Base-by-base conservation (phyloP, 2,888 invertebrate species). In the Nudaria mundana region DNA sequence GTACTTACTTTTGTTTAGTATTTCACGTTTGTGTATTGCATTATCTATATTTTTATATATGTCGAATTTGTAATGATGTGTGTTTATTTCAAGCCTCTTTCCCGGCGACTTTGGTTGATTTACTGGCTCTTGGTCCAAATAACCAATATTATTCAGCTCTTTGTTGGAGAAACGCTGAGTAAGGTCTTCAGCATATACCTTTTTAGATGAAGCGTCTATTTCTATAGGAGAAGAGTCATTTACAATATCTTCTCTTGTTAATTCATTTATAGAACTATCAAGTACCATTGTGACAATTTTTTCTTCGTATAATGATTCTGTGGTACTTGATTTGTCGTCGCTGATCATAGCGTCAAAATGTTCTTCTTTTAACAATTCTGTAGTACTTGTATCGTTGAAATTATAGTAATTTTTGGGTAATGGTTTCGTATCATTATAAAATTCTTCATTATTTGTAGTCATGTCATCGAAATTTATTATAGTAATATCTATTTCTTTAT, bases 41-140 rank as follows among this genome's bases (percentile, higher is more conserved):
- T 22, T 15, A 2, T 32, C 32, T 2, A 6, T 22, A 5, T 15
- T 32, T 11, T 16, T 4, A 56, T 52, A 30, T 34, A 68, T 44
- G n/a, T 71, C 69, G 16, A 66, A 71, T 31, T 64, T 67, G 8
- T 62, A 66, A 24, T 59, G 64, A 3, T 66, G 59, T 4, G 66
- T 57, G 12, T 53, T 63, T 3, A 70, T 65, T 18, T 52, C 56
- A 0, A 71, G 48, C 18, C 62, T 56, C 10, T 67, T 62, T 0
- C 69, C 65, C 6, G 37, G 23, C 11, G 15, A 13, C 10, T 15
- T 4, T 0, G 13, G 10, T 50, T 22, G 28, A 15, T 23, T 15
- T 14, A 7, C 11, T 7, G n/a, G 13, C 12, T 20, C 10, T 23
- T 32, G 14, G 7, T 24, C 10, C 1, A 32, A 23, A 15, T 32